These are phyloP conservation scores for Zootoca vivipara DNA, from an alignment of 2,113 vertebrate species.

Conservation along the genomic window DNA sequence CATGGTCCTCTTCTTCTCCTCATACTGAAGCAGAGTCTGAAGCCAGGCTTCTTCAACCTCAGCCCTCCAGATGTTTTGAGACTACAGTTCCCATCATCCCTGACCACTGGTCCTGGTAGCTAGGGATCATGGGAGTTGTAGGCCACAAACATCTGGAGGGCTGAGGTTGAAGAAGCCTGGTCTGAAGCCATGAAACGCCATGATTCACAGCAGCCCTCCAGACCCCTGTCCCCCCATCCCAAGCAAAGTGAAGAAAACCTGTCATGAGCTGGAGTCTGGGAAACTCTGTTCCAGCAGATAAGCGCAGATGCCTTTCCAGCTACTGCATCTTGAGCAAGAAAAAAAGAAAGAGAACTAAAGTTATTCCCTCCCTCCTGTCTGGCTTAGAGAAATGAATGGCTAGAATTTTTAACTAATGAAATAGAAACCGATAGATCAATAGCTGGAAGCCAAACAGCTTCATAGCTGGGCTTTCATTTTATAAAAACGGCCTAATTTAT, in stretches of 20 bases:
- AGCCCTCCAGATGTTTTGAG: too few species aligned
- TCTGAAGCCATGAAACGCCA: background rate
- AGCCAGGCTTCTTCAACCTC: too few species aligned
- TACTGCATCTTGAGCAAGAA: background rate
- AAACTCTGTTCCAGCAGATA: background rate
- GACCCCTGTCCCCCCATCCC: background rate
- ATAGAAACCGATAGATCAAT: conserved; percentile 2
- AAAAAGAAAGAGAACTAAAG: background rate
- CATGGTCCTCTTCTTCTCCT: background rate
- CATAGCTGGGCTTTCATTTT: background rate
- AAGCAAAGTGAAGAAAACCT: background rate
- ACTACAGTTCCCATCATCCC: too few species aligned
- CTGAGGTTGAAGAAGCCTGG: too few species aligned
- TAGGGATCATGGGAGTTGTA: too few species aligned
- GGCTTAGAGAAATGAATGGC: background rate
- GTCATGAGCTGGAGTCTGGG: background rate
- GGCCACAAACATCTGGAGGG: too few species aligned
- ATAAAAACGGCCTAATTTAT: background rate
- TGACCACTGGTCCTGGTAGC: too few species aligned
- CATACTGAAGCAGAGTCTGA: background rate
- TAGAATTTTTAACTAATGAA: background rate
- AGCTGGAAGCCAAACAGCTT: conserved; percentile 19
- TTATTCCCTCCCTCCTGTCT: accelerated
- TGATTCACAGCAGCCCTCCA: background rate
- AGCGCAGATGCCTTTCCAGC: background rate